phyloP scores from a whole-genome alignment of 2,888 invertebrate genomes.

The Lagria hirta region DNA sequence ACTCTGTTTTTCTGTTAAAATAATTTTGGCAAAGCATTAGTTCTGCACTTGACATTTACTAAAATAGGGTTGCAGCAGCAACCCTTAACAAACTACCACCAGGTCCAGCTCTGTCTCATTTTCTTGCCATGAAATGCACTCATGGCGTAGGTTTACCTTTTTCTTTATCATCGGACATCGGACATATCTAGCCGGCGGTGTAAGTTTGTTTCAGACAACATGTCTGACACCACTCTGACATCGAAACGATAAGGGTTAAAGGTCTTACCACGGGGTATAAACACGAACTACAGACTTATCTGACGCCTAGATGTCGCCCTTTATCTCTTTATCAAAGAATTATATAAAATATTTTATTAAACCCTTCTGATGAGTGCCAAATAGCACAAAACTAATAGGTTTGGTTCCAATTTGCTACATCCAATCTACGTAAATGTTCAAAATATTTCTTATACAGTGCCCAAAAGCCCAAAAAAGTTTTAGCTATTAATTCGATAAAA shows the following conservation, averaged over 20 bases:
- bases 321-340: too few species aligned
- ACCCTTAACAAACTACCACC: too few species aligned
- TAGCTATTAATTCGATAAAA: too few species aligned
- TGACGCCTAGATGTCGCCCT: constrained; percentile 14
- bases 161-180: background rate
- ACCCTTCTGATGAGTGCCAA: background rate
- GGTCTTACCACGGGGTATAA: constrained; percentile 31
- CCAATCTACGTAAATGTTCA: background rate
- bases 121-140: too few species aligned
- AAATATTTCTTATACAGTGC: too few species aligned
- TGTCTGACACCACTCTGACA: constrained; percentile 37
- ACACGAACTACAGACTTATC: constrained; percentile 21
- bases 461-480: too few species aligned
- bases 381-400: background rate
- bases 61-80: too few species aligned
- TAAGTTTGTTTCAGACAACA: constrained; percentile 30
- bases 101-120: too few species aligned
- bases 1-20: too few species aligned
- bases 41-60: too few species aligned
- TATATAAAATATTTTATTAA: background rate
- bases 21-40: too few species aligned
- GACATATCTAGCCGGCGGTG: constrained; percentile 8
- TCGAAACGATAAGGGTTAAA: constrained; percentile 38
- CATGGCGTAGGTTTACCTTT: too few species aligned
- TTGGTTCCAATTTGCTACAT: background rate